Evolutionary conservation across 2,888 invertebrate species (phyloP), one percentile per base, ranked within the genome.

Genomic region (Hydrotaea cyrtoneurina): DNA sequence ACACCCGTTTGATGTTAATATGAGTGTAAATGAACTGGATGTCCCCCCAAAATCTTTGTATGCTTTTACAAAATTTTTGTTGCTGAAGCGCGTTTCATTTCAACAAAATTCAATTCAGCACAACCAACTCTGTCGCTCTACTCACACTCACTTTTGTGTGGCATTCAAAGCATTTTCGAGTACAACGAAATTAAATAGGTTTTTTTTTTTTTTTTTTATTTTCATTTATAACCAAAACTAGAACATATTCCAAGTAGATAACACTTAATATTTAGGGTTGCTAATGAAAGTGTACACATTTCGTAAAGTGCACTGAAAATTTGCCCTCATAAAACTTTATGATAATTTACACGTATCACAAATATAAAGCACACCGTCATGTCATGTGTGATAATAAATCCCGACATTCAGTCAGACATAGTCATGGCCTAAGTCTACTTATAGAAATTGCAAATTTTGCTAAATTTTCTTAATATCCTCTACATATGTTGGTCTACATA

Each of bases 281-380:
- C n/a, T n/a, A 13, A n/a, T n/a, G 1, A n/a, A 50, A 50, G 8
- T 50, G 50, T 39, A 13, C 4, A 36, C 50, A 50, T 50, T 50
- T 50, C n/a, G n/a, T n/a, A 50, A 50, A 13, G n/a, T 50, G 7
- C 50, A 50, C 50, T 11, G 10, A 15, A 50, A 50, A 3, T 69
- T 11, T 15, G 21, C 5, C 17, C 23, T 21, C 66, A 21, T 66
- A 66, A 66, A 39, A 66, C 2, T 66, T 66, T 21, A 66, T 66
- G 46, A 69, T 69, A 69, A 69, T 46, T 17, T 39, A 43, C 23
- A 43, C 43, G 43, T 15, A 69, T 69, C 69, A n/a, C n/a, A 69
- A 69, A 46, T 69, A 69, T 46, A 46, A 69, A 66, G 43, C 43
- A 69, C 21, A 43, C 43, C 7, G 39, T 3, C 15, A n/a, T n/a